Percentiles rank a stretch among this genome's conserved stretches.
Evolutionary conservation across 2,888 invertebrate species (phyloP).

Genomic region (Clanis bilineata): DNA sequence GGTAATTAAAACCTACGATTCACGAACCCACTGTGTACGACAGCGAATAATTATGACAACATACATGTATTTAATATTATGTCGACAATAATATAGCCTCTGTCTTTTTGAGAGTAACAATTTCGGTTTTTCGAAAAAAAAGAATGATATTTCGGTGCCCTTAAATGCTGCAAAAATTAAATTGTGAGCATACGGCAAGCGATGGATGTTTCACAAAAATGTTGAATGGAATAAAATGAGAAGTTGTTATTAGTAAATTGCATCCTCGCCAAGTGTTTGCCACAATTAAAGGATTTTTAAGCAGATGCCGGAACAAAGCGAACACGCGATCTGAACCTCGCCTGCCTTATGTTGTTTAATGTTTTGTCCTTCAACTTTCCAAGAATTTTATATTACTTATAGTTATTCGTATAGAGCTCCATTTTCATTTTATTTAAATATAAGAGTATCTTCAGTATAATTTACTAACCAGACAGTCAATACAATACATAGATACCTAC

Average conservation of each 20-base stretch:
- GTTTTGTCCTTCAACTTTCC: slow-evolving; percentile 27
- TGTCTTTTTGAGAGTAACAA: too few species aligned
- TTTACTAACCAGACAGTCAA: too few species aligned
- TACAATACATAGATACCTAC: too few species aligned
- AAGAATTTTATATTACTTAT: background rate
- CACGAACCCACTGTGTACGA: too few species aligned
- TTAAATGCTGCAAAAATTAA: background rate
- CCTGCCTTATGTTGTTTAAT: slow-evolving; percentile 71
- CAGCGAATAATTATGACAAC: too few species aligned
- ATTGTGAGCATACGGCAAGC: slow-evolving; percentile 51
- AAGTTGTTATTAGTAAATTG: slow-evolving; percentile 63
- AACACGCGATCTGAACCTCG: slow-evolving; percentile 71
- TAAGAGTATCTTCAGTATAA: too few species aligned
- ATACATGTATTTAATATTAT: too few species aligned
- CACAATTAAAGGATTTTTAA: slow-evolving; percentile 63
- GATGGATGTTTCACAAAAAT: slow-evolving; percentile 32
- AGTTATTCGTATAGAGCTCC: too few species aligned
- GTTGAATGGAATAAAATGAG: slow-evolving; percentile 37
- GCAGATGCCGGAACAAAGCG: slow-evolving; percentile 71
- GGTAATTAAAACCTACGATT: too few species aligned
- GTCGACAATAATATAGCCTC: too few species aligned
- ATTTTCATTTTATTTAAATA: too few species aligned
- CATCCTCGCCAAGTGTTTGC: slow-evolving; percentile 53
- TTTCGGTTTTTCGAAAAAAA: too few species aligned
- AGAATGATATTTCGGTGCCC: slow-evolving; percentile 18